Percentiles rank a stretch among this genome's conserved stretches.
Conservation (phyloP, 1,140 invertebrate genomes). For the Anastatus disparis region DNA sequence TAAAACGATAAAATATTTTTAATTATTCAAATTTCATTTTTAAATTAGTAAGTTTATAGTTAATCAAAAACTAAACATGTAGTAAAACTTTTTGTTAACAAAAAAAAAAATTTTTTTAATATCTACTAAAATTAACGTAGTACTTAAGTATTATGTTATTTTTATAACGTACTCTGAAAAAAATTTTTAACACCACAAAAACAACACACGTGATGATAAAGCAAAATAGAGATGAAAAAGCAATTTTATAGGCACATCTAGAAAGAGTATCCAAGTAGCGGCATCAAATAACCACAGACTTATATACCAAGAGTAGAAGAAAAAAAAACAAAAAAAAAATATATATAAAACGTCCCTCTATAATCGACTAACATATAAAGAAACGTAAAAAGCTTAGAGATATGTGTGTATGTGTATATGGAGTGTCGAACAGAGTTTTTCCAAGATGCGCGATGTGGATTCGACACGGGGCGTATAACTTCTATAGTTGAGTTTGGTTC, state of each 20-base stretch:
- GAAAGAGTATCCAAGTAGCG: not conserved
- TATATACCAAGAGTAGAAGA: not conserved
- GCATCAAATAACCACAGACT: not conserved
- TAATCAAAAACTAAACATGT: too few relatives aligned
- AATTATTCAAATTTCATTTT: too few relatives aligned
- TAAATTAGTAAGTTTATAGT: too few relatives aligned
- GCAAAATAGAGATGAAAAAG: not conserved
- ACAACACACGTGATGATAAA: not conserved
- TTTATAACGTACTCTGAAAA: too few relatives aligned
- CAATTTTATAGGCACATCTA: not conserved
- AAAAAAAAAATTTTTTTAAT: too few relatives aligned
- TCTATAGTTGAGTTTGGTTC: conserved; percentile 7
- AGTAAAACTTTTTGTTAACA: too few relatives aligned
- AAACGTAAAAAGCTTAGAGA: not conserved
- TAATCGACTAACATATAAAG: not conserved
- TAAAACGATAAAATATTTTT: too few relatives aligned
- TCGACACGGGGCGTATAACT: conserved; percentile 47
- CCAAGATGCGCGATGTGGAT: conserved; percentile 39
- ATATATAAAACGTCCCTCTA: too few relatives aligned
- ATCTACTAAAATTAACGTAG: too few relatives aligned
- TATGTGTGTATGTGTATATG: too few relatives aligned
- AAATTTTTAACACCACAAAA: too few relatives aligned
- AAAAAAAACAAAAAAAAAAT: conserved; percentile 23
- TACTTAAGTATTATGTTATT: too few relatives aligned
- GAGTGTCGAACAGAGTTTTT: conserved; percentile 23